Percentiles rank a stretch among this genome's conserved stretches.
These are phyloP conservation scores for Nudaria mundana DNA, from an alignment of 2,888 invertebrate genomes.

Conservation along the genomic window DNA sequence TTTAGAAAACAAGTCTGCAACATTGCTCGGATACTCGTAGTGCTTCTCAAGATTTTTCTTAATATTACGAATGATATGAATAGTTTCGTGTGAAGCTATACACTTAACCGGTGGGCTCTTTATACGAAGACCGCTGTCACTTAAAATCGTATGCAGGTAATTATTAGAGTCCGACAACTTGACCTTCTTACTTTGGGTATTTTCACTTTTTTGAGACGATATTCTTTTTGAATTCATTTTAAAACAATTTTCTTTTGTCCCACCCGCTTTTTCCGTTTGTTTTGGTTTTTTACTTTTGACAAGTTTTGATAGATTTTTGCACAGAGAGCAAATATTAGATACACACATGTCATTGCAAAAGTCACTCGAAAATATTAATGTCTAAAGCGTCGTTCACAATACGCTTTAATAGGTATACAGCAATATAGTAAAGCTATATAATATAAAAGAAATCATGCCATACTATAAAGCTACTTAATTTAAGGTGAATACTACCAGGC, in stretches of 20 bases:
- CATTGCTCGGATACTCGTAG: constrained; percentile 78
- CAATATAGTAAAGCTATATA: no score
- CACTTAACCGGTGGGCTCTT: constrained; percentile 59
- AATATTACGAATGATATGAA: constrained; percentile 69
- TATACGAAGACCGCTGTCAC: constrained; percentile 57
- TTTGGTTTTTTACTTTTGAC: not conserved
- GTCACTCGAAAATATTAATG: no score
- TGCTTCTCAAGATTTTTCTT: constrained; percentile 50
- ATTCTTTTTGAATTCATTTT: constrained; percentile 41
- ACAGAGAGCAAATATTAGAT: no score
- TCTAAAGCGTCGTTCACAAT: no score
- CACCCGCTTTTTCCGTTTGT: not conserved
- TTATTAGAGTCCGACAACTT: constrained; percentile 36
- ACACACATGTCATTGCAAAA: no score
- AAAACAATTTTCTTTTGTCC: not conserved
- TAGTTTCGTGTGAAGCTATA: constrained; percentile 58
- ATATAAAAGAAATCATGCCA: no score
- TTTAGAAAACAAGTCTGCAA: constrained; percentile 71
- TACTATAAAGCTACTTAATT: no score
- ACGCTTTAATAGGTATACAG: no score
- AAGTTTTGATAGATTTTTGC: no score
- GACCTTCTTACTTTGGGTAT: constrained; percentile 44
- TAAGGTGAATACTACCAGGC: no score
- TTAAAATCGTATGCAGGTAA: constrained; percentile 50
- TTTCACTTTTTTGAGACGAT: constrained; percentile 34